Evolutionary conservation across 2,888 invertebrate species (phyloP).

Genomic region (Cremastinae sp.): DNA sequence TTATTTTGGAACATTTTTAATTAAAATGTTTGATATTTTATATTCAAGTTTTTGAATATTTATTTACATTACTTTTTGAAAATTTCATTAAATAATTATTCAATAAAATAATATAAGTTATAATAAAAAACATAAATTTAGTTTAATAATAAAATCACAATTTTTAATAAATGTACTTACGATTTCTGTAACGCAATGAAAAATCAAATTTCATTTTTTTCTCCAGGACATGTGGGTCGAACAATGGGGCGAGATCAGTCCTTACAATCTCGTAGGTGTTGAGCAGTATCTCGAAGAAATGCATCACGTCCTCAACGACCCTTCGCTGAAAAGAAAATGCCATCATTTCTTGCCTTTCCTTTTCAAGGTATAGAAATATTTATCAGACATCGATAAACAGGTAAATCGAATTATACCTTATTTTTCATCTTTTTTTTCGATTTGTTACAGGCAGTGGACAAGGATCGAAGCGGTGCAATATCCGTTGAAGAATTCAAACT

Average conservation of each 20-base stretch:
- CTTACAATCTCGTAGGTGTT: slow-evolving; percentile 90
- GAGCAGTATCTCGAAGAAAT: slow-evolving; percentile 91
- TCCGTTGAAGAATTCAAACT: slow-evolving; percentile 91
- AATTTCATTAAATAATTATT: neutral
- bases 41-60: too few relatives aligned
- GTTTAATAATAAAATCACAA: slow-evolving; percentile 20
- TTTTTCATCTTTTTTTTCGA: slow-evolving; percentile 34
- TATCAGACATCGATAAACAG: neutral
- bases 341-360: slow-evolving; percentile 90
- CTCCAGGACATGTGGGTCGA: slow-evolving; percentile 89
- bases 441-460: slow-evolving; percentile 91
- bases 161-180: too few relatives aligned
- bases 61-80: too few relatives aligned
- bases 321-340: slow-evolving; percentile 86
- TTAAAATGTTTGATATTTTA: too few relatives aligned
- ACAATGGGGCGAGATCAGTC: slow-evolving; percentile 90
- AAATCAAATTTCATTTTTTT: slow-evolving; percentile 38
- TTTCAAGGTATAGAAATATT: slow-evolving; percentile 84
- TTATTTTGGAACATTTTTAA: too few relatives aligned
- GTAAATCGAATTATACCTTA: neutral
- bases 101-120: neutral
- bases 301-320: slow-evolving; percentile 90
- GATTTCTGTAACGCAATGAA: too few relatives aligned
- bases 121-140: neutral
- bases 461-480: slow-evolving; percentile 89